Conservation (phyloP, 2,888 invertebrate genomes). For the Lissonota sp. region DNA sequence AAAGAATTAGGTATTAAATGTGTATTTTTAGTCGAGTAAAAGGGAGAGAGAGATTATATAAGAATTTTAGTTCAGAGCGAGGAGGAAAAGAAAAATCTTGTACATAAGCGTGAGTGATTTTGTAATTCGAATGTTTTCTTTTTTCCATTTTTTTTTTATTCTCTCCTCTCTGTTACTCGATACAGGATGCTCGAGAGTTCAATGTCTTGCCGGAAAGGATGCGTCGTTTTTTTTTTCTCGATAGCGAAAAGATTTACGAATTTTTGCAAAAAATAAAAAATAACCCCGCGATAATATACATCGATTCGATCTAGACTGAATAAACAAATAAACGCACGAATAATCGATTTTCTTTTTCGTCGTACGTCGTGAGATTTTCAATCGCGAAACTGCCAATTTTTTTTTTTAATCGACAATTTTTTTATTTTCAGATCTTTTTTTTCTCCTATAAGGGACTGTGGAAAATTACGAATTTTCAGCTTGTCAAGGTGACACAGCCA, state of each 20-base stretch:
- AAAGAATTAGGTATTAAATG: conserved; percentile 73
- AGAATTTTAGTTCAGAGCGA: not conserved
- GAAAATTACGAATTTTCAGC: conserved; percentile 12
- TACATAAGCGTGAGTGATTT: conserved; percentile 59
- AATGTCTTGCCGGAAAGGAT: conserved; percentile 10
- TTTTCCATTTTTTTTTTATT: conserved; percentile 39
- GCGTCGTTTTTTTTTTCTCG: not conserved
- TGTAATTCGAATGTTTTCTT: conserved; percentile 41
- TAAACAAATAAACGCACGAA: conserved; percentile 27
- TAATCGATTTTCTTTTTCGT: conserved; percentile 31
- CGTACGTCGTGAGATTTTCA: conserved; percentile 15
- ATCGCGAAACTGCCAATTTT: conserved; percentile 48
- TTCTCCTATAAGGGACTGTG: conserved; percentile 11
- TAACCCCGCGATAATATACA: conserved; percentile 47
- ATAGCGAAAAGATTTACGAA: not conserved
- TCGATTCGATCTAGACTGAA: conserved; percentile 60
- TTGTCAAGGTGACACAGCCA: conserved; percentile 10
- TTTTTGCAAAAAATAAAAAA: conserved; percentile 3
- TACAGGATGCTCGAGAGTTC: conserved; percentile 8
- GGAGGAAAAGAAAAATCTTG: conserved; percentile 29
- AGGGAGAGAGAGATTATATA: conserved; percentile 1
- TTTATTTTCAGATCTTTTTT: conserved; percentile 10
- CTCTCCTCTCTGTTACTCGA: conserved; percentile 14
- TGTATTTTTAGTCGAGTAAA: conserved; percentile 57
- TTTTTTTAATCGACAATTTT: not conserved